Conservation (phyloP, 2,888 invertebrate species). For the Spodoptera exigua region DNA sequence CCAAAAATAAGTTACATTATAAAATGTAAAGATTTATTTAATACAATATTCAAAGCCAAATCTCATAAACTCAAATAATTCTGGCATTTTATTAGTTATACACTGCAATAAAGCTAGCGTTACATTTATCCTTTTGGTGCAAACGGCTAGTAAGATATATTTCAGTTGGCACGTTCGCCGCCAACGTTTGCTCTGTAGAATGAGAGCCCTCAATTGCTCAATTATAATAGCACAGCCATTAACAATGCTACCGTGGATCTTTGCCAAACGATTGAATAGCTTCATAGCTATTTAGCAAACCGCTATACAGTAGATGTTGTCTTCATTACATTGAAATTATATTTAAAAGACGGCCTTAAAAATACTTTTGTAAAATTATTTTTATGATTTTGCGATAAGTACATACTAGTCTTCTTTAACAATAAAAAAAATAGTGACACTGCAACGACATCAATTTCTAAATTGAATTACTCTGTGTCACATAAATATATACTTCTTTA, state of each 20-base stretch:
- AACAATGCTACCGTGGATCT: conserved; percentile 73
- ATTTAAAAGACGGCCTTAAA: conserved; percentile 68
- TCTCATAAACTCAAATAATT: conserved; percentile 35
- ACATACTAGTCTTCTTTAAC: conserved; percentile 66
- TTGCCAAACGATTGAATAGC: conserved; percentile 69
- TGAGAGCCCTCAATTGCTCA: conserved; percentile 63
- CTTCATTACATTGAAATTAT: conserved; percentile 65
- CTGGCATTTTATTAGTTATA: conserved; percentile 30
- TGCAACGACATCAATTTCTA: conserved; percentile 63
- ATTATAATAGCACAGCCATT: conserved; percentile 82
- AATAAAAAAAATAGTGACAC: conserved; percentile 58
- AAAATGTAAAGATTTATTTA: conserved; percentile 32
- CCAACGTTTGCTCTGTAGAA: conserved; percentile 54
- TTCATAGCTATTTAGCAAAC: conserved; percentile 59
- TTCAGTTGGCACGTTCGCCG: conserved; percentile 59
- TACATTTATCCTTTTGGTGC: conserved; percentile 60
- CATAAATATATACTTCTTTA: conserved; percentile 54
- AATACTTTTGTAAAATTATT: conserved; percentile 77
- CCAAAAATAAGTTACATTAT: conserved; percentile 53
- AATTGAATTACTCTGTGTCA: conserved; percentile 60
- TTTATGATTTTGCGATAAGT: conserved; percentile 65
- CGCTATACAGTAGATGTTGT: conserved; percentile 57
- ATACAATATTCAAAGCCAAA: conserved; percentile 48
- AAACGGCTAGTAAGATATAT: conserved; percentile 60
- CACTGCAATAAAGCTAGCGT: conserved; percentile 36